Conservation (phyloP, 2,888 invertebrate genomes). For the Melieria crassipennis region DNA sequence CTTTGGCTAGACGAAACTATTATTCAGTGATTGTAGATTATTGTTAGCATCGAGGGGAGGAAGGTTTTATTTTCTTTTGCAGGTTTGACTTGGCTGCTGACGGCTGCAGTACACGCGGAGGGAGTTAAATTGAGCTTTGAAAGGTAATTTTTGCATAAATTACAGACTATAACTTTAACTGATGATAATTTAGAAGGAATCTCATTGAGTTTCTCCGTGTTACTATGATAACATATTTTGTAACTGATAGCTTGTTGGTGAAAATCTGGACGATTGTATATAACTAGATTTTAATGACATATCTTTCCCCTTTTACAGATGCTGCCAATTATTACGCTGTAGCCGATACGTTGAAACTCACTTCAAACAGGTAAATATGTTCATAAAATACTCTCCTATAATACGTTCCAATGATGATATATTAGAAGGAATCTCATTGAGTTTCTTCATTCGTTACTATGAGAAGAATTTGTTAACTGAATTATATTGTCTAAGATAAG, state of each 20-base stretch:
- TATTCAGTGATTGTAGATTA: background rate
- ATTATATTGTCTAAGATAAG: background rate
- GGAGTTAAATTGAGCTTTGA: too few relatives aligned
- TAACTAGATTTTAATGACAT: constrained; percentile 23
- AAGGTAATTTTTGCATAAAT: background rate
- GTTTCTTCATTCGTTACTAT: constrained; percentile 23
- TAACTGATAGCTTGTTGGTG: constrained; percentile 42
- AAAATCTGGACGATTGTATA: constrained; percentile 3
- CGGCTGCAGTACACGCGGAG: background rate
- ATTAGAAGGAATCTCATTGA: constrained; percentile 48
- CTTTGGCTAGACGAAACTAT: background rate
- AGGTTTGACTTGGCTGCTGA: background rate
- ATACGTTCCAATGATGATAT: constrained; percentile 36
- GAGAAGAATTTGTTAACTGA: constrained; percentile 36
- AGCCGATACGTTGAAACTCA: background rate
- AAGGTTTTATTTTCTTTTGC: background rate
- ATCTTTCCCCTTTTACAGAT: constrained; percentile 5
- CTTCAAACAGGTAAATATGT: constrained; percentile 18
- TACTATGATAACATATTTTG: constrained; percentile 51
- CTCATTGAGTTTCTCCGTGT: constrained; percentile 54
- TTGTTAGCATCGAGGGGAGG: background rate
- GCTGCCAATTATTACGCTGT: background rate
- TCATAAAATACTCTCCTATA: background rate
- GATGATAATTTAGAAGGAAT: constrained; percentile 52
- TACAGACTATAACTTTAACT: background rate